These are phyloP conservation scores for Patagioenas fasciata DNA, from an alignment of 2,113 vertebrate genomes.

Conservation along the genomic window DNA sequence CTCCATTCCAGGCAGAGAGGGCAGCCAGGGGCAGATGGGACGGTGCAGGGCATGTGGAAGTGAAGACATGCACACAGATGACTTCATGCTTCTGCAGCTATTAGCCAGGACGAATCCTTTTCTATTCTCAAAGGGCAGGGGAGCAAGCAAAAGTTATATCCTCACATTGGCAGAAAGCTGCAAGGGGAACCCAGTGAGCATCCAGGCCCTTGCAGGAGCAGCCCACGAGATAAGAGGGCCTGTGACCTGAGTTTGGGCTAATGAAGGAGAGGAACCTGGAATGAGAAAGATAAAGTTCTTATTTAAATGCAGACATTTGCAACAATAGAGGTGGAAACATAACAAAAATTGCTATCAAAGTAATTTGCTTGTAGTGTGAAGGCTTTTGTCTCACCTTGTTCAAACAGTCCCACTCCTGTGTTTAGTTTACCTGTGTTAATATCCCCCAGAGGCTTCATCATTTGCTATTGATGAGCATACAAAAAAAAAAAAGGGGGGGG, in stretches of 20 bases:
- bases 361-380: constrained; percentile 4
- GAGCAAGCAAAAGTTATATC: background rate
- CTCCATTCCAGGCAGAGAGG: background rate
- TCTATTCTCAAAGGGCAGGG: background rate
- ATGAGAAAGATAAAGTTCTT: background rate
- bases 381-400: constrained; percentile 35
- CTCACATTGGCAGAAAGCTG: background rate
- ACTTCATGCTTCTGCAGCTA: background rate
- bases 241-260: background rate
- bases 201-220: background rate
- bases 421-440: constrained; percentile 60
- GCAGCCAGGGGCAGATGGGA: background rate
- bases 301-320: background rate
- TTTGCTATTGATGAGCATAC: constrained; percentile 54
- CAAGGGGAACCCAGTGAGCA: background rate
- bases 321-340: background rate
- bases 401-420: constrained; percentile 43
- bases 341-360: constrained; percentile 15
- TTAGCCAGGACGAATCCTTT: background rate
- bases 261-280: background rate
- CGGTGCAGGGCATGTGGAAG: background rate
- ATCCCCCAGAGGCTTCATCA: constrained; percentile 53
- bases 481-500: background rate
- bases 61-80: background rate
- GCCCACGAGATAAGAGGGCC: background rate